A percentile compares a stretch with the other conserved stretches of the same genome.
These are phyloP conservation scores for Synanthedon formicaeformis DNA, from an alignment of 2,888 invertebrate species.

Conservation along the genomic window DNA sequence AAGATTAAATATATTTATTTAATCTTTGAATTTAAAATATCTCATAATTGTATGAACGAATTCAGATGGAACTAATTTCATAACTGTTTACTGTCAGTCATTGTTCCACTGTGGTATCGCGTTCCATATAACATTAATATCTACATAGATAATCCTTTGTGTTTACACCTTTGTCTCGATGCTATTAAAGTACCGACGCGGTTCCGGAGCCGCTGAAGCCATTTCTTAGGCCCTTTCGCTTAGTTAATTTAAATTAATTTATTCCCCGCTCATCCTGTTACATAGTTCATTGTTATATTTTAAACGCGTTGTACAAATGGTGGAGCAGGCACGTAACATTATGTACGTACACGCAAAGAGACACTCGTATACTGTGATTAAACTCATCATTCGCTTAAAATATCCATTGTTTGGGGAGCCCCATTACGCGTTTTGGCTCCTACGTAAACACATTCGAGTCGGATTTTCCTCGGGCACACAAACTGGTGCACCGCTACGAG, in stretches of 20 bases:
- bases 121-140: conserved; percentile 36
- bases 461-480: conserved; percentile 36
- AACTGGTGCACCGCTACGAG: conserved; percentile 41
- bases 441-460: conserved; percentile 23
- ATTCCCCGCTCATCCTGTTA: conserved; percentile 42
- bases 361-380: not conserved
- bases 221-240: conserved; percentile 55
- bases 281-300: conserved; percentile 31
- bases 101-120: conserved; percentile 18
- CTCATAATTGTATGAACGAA: not conserved
- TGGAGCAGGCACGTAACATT: not conserved
- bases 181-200: conserved; percentile 49
- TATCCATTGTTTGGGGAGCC: not conserved
- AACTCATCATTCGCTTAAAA: not conserved
- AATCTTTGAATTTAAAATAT: too few relatives aligned
- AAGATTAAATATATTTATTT: too few relatives aligned
- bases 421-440: conserved; percentile 10
- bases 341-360: not conserved
- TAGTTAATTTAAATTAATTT: conserved; percentile 64
- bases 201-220: conserved; percentile 44
- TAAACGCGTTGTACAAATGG: not conserved
- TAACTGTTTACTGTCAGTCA: conserved; percentile 12
- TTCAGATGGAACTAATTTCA: not conserved
- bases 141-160: conserved; percentile 25
- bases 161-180: conserved; percentile 49